These are phyloP conservation scores for Falco naumanni DNA, from an alignment of 2,797 vertebrate genomes.

Conservation along the genomic window DNA sequence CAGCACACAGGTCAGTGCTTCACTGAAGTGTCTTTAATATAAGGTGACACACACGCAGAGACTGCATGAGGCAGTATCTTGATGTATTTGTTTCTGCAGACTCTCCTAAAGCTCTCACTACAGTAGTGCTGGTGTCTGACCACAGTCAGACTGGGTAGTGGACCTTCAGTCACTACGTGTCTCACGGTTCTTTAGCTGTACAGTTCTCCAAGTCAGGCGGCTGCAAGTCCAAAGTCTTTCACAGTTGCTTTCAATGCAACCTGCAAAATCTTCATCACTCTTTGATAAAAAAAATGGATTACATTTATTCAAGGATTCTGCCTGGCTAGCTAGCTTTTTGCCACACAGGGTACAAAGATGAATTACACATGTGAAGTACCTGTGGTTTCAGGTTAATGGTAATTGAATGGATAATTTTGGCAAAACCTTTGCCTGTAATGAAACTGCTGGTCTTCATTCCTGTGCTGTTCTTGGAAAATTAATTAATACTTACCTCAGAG, in stretches of 20 bases:
- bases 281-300: neutral
- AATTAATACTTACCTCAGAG: neutral
- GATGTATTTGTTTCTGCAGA: neutral
- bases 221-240: neutral
- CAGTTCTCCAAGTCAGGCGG: neutral
- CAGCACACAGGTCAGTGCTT: neutral
- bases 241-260: neutral
- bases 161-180: neutral
- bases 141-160: neutral
- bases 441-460: neutral
- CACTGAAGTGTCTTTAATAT: neutral
- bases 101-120: neutral
- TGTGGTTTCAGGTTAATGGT: neutral
- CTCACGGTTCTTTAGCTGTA: neutral
- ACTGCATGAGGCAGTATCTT: neutral
- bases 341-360: neutral
- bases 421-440: neutral
- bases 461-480: neutral
- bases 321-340: neutral
- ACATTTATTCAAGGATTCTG: neutral
- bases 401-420: neutral
- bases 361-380: fast-evolving
- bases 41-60: neutral
- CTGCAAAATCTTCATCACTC: neutral
- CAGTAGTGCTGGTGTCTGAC: neutral